Evolutionary conservation across 2,113 vertebrate genomes (phyloP).

Genomic region (Mormoops blainvillei): DNA sequence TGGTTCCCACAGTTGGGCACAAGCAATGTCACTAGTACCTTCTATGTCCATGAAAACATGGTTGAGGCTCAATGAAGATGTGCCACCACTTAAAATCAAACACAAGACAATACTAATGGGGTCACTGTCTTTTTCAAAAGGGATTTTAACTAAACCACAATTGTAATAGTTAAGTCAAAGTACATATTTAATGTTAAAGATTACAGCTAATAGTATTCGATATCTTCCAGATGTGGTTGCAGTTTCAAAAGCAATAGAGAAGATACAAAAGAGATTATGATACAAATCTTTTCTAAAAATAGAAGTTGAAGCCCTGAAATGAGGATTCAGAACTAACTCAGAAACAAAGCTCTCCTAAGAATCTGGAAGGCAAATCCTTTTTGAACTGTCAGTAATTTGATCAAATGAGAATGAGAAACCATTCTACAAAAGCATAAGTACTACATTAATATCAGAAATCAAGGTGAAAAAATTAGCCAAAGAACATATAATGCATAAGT

Average conservation of each 20-base stretch:
- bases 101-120: not conserved
- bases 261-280: not conserved
- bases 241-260: constrained; percentile 26
- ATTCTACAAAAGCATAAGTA: not conserved
- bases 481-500: too few species aligned
- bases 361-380: not conserved
- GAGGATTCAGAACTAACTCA: not conserved
- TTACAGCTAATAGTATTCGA: not conserved
- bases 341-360: not conserved
- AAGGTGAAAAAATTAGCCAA: not conserved
- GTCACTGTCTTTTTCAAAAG: not conserved
- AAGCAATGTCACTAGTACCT: not conserved
- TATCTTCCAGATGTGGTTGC: not conserved
- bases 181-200: not conserved
- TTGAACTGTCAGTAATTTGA: not conserved
- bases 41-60: not conserved
- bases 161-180: not conserved
- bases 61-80: not conserved
- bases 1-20: not conserved
- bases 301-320: not conserved
- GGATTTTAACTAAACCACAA: not conserved
- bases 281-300: constrained; percentile 19
- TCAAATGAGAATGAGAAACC: not conserved
- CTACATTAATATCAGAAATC: not conserved
- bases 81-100: not conserved